Evolutionary conservation across 2,888 invertebrate species (phyloP).

Genomic region (Oscheius sp.): DNA sequence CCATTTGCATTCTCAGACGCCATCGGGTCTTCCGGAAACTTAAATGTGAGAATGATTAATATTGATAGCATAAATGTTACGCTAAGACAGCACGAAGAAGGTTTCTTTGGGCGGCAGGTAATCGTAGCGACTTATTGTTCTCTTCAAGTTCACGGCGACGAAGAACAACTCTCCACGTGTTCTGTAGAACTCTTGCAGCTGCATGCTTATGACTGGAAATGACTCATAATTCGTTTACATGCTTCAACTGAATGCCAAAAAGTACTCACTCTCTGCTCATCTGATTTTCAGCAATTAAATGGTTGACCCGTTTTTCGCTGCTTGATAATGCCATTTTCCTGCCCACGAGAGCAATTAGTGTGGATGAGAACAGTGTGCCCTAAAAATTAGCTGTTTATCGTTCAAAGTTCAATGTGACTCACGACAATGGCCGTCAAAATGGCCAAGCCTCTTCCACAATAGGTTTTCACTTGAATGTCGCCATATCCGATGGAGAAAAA

Average conservation of each 20-base stretch:
- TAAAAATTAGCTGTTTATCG: slow-evolving; percentile 74
- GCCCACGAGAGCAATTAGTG: slow-evolving; percentile 98
- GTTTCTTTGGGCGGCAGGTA: slow-evolving; percentile 58
- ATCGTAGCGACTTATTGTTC: slow-evolving; percentile 81
- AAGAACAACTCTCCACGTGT: slow-evolving; percentile 84
- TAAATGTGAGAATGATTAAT: slow-evolving; percentile 9
- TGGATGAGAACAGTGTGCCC: slow-evolving; percentile 98
- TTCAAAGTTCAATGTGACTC: slow-evolving; percentile 15
- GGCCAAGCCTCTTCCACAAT: slow-evolving; percentile 98
- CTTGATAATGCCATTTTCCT: slow-evolving; percentile 96
- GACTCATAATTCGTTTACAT: not conserved
- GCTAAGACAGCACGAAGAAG: slow-evolving; percentile 59
- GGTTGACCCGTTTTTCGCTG: slow-evolving; percentile 99
- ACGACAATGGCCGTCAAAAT: slow-evolving; percentile 99
- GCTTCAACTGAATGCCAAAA: not conserved
- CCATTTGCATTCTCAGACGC: slow-evolving; percentile 62
- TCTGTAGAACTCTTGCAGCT: slow-evolving; percentile 96
- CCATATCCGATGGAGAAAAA: slow-evolving; percentile 99
- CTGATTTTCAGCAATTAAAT: slow-evolving; percentile 81
- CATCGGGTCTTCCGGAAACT: slow-evolving; percentile 67
- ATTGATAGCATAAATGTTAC: slow-evolving; percentile 40
- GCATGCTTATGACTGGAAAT: slow-evolving; percentile 84
- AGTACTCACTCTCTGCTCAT: slow-evolving; percentile 55
- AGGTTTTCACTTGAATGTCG: slow-evolving; percentile 96
- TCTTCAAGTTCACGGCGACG: slow-evolving; percentile 46